Percentiles rank a stretch among this genome's conserved stretches.
Conservation (phyloP, 1,140 invertebrate species). For the Drosophila sp. region DNA sequence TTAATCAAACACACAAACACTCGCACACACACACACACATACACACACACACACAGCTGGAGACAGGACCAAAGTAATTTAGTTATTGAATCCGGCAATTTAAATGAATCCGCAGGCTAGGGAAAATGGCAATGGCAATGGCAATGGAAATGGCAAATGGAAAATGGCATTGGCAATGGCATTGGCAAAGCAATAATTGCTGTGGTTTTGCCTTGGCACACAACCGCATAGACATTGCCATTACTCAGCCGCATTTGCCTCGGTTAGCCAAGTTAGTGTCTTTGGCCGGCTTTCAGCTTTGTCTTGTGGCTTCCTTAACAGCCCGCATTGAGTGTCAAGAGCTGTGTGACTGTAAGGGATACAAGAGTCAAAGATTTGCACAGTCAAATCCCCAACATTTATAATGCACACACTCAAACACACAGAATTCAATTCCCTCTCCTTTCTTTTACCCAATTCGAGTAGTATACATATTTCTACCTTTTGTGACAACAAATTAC, state of each 20-base stretch:
- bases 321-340: conserved; percentile 42
- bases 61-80: conserved; percentile 42
- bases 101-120: conserved; percentile 64
- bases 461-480: not conserved
- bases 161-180: conserved; percentile 18
- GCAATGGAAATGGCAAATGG: conserved; percentile 47
- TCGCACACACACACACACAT: conserved; percentile 9
- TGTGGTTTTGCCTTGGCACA: conserved; percentile 56
- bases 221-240: conserved; percentile 44
- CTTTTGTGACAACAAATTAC: conserved; percentile 71
- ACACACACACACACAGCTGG: conserved; percentile 1
- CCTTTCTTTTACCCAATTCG: not conserved
- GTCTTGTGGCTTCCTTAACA: conserved; percentile 40
- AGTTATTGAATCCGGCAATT: conserved; percentile 75
- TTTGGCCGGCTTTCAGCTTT: conserved; percentile 11
- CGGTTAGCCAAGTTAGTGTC: conserved; percentile 22
- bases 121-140: conserved; percentile 32
- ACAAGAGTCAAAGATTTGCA: conserved; percentile 36
- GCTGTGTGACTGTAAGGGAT: conserved; percentile 10
- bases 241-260: conserved; percentile 65
- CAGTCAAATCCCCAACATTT: conserved; percentile 69
- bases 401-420: conserved; percentile 56
- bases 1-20: conserved; percentile 62
- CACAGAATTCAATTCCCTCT: not conserved
- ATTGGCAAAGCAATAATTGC: conserved; percentile 73